A percentile compares a stretch with the other conserved stretches of the same genome.
Conservation (phyloP, 2,888 invertebrate genomes). For the Agonum fuliginosum region DNA sequence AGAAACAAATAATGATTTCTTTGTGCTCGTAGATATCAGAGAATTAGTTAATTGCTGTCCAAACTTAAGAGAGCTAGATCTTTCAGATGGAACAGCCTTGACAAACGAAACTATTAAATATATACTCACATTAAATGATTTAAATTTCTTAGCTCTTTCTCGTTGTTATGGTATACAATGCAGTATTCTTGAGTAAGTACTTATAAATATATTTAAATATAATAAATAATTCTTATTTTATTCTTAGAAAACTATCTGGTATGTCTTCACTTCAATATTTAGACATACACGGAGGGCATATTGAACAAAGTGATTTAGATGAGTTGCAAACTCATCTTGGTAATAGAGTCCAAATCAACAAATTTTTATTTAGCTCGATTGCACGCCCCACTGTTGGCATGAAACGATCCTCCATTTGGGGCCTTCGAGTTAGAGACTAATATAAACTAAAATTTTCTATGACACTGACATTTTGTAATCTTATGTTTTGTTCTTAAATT, state of each 20-base stretch:
- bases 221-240: too few relatives aligned
- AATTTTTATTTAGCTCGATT: conserved; percentile 87
- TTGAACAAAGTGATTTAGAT: conserved; percentile 76
- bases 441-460: too few relatives aligned
- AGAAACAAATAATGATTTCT: background rate
- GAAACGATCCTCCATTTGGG: conserved; percentile 93
- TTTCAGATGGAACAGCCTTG: conserved; percentile 89
- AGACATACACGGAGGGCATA: conserved; percentile 89
- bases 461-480: conserved; percentile 1
- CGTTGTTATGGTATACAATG: conserved; percentile 88
- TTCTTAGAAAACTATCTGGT: conserved; percentile 46
- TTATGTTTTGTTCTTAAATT: conserved; percentile 25
- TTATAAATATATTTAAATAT: background rate
- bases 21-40: conserved; percentile 81
- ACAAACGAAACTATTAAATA: conserved; percentile 77
- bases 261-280: conserved; percentile 82
- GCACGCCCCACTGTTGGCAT: conserved; percentile 93
- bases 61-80: conserved; percentile 86
- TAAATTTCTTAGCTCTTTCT: conserved; percentile 87
- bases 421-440: conserved; percentile 87
- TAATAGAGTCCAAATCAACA: conserved; percentile 80
- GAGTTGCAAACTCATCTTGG: conserved; percentile 76
- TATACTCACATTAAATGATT: conserved; percentile 76
- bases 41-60: conserved; percentile 81
- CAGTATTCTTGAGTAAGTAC: conserved; percentile 80